Evolutionary conservation across 2,113 vertebrate species (phyloP).

Genomic region (Heterochromis multidens): DNA sequence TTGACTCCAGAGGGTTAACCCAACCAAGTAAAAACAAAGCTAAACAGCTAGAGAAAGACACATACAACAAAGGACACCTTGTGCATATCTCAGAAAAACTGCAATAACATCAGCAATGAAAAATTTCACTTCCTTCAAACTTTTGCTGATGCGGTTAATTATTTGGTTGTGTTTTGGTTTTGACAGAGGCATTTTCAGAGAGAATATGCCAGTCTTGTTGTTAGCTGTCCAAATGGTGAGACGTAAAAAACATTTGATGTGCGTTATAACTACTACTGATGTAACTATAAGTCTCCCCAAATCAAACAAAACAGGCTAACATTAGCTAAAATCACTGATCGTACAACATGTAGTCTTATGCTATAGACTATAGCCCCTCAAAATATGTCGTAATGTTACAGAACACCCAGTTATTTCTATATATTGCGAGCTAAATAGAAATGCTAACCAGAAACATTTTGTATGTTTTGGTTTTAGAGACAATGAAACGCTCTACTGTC

Average conservation of each 20-base stretch:
- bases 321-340: neutral
- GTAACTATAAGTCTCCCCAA: neutral
- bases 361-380: neutral
- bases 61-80: too few species aligned
- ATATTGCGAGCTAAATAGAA: neutral
- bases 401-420: neutral
- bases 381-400: neutral
- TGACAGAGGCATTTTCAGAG: too few species aligned
- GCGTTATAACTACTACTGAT: too few species aligned
- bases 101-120: neutral
- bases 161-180: too few species aligned
- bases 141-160: neutral
- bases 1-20: too few species aligned
- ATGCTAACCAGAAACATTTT: accelerated
- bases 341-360: neutral
- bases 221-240: too few species aligned
- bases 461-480: neutral
- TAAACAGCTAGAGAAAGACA: too few species aligned
- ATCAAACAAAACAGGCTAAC: accelerated
- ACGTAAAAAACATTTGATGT: too few species aligned
- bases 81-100: too few species aligned
- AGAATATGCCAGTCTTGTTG: too few species aligned
- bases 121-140: neutral
- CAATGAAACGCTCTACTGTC: neutral
- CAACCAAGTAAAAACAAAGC: too few species aligned